Conservation (phyloP, 2,888 invertebrate genomes). For the Cactoblastis cactorum region DNA sequence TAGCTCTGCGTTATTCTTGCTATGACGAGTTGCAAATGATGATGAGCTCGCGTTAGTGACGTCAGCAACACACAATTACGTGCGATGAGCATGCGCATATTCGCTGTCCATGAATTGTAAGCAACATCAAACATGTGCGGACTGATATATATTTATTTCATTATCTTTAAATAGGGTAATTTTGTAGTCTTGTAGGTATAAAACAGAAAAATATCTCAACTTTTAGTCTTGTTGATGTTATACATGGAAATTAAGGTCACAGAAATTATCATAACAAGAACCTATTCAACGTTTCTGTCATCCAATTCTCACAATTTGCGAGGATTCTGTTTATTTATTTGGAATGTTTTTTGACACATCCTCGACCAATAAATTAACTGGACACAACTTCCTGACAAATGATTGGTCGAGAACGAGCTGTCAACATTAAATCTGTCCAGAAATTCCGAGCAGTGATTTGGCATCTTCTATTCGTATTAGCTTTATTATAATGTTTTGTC, state of each 20-base stretch:
- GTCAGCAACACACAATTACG: conserved; percentile 28
- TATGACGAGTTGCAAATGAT: conserved; percentile 6
- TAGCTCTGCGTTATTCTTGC: background rate
- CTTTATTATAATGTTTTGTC: no score
- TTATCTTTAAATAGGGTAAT: background rate
- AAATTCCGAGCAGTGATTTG: no score
- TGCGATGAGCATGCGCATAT: conserved; percentile 42
- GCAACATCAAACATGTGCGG: conserved; percentile 6
- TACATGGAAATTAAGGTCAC: background rate
- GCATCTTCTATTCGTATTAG: no score
- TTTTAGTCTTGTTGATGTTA: background rate
- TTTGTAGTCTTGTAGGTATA: background rate
- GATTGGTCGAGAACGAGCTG: background rate
- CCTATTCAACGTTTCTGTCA: background rate
- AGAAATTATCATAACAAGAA: background rate
- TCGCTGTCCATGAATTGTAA: conserved; percentile 20
- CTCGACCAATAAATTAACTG: no score
- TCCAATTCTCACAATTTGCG: background rate
- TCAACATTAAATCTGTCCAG: no score
- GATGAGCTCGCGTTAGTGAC: conserved; percentile 6
- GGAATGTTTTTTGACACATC: background rate
- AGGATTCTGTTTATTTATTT: background rate
- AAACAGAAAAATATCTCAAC: background rate
- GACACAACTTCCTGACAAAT: background rate
- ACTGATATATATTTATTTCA: background rate